Evolutionary conservation across 2,113 vertebrate genomes (phyloP).

Genomic region (Platysternon megacephalum): DNA sequence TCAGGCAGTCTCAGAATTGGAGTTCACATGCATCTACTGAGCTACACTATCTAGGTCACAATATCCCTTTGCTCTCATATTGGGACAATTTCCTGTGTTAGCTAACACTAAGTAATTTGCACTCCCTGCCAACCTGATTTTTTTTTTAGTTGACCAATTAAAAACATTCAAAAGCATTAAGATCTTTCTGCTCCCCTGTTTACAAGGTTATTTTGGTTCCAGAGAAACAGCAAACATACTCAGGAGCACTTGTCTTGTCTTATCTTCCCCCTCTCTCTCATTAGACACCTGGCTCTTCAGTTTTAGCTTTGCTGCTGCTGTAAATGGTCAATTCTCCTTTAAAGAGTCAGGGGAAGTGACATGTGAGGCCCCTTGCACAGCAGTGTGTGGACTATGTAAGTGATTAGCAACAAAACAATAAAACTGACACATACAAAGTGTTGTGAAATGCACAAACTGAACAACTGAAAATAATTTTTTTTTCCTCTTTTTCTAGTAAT

Average conservation of each 20-base stretch:
- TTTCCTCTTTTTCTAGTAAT: too few relatives aligned
- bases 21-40: background rate
- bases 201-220: background rate
- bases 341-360: background rate
- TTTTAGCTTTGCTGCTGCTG: background rate
- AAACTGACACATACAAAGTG: background rate
- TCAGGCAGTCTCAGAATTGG: background rate
- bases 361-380: background rate
- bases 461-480: background rate
- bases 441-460: background rate
- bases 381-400: background rate
- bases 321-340: background rate
- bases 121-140: background rate
- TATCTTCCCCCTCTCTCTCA: background rate
- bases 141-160: background rate
- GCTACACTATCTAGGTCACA: background rate
- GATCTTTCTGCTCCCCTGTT: background rate
- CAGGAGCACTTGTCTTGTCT: background rate
- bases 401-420: background rate
- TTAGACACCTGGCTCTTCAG: background rate
- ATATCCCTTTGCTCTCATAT: background rate
- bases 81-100: background rate
- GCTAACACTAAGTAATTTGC: background rate
- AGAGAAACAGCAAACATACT: background rate
- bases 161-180: background rate